These are phyloP conservation scores for Ooceraea biroi DNA, from an alignment of 1,140 invertebrate genomes.

Conservation along the genomic window DNA sequence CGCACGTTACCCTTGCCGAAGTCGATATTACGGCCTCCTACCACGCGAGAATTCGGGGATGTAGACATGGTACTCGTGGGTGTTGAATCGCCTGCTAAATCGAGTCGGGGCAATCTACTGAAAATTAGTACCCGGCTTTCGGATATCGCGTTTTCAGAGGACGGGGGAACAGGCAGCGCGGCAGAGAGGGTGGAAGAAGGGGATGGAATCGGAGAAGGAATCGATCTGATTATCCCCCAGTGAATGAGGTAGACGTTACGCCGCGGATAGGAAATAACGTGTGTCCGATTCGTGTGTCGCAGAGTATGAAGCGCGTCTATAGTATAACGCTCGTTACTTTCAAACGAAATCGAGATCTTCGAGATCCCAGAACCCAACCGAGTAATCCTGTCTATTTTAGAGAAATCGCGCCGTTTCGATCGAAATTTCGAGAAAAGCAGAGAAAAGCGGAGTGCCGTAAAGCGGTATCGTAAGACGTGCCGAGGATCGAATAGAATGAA, in stretches of 20 bases:
- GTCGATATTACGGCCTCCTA: slow-evolving; percentile 71
- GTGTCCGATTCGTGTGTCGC: slow-evolving; percentile 32
- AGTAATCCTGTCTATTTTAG: slow-evolving; percentile 11
- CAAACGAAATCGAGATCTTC: neutral
- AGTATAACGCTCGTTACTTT: neutral
- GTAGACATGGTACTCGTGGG: slow-evolving; percentile 52
- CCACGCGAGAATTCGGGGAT: slow-evolving; percentile 73
- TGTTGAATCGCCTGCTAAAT: slow-evolving; percentile 60
- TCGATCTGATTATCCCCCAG: slow-evolving; percentile 45
- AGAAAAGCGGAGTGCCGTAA: neutral
- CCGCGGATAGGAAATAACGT: slow-evolving; percentile 22
- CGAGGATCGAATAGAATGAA: slow-evolving; percentile 11
- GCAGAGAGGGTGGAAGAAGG: neutral
- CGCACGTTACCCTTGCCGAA: slow-evolving; percentile 65
- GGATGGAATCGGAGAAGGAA: neutral
- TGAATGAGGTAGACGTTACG: slow-evolving; percentile 23
- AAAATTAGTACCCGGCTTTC: slow-evolving; percentile 65
- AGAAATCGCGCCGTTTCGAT: slow-evolving; percentile 8
- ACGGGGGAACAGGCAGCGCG: neutral
- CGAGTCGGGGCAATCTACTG: slow-evolving; percentile 61
- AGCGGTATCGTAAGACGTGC: neutral
- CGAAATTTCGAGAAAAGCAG: neutral
- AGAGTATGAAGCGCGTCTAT: neutral
- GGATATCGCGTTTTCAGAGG: slow-evolving; percentile 39
- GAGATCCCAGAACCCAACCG: neutral